phyloP scores from a whole-genome alignment of 2,888 invertebrate species.

The Elmis aenea region DNA sequence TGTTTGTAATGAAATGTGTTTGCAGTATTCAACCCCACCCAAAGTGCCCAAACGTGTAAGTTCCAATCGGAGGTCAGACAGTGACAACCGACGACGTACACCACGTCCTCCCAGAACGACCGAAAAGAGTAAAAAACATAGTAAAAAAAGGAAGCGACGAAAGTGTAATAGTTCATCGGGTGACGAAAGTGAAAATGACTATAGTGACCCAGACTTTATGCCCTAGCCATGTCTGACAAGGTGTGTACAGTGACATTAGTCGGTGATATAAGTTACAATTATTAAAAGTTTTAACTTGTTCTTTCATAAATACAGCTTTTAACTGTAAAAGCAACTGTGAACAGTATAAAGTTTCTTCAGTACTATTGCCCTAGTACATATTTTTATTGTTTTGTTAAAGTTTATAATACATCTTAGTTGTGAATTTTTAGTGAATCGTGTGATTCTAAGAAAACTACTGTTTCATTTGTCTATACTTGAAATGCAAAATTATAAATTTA shows the following conservation, averaged over 20 bases:
- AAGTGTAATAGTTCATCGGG: conserved; percentile 52
- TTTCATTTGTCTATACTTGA: conserved; percentile 6
- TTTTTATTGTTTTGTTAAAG: no score
- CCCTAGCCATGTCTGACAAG: conserved; percentile 37
- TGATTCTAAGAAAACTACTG: conserved; percentile 1
- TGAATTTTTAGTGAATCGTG: conserved; percentile 36
- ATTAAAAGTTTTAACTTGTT: conserved; percentile 32
- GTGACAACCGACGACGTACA: conserved; percentile 42
- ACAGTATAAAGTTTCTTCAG: no score
- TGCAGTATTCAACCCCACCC: conserved; percentile 43
- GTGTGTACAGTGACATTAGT: conserved; percentile 39
- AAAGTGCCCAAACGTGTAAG: conserved; percentile 52
- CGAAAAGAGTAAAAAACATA: conserved; percentile 48
- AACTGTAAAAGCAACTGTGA: conserved; percentile 11
- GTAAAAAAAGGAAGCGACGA: conserved; percentile 54
- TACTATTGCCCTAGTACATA: no score
- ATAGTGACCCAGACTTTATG: conserved; percentile 55
- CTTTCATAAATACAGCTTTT: no score
- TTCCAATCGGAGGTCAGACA: conserved; percentile 44
- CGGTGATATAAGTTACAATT: conserved; percentile 21
- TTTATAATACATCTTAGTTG: conserved; percentile 35
- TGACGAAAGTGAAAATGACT: conserved; percentile 62
- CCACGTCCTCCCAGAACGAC: conserved; percentile 42
- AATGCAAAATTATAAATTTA: conserved; percentile 12
- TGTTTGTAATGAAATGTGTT: no score